Evolutionary conservation across 2,113 vertebrate genomes (phyloP).

Genomic region (Chunga burmeisteri): DNA sequence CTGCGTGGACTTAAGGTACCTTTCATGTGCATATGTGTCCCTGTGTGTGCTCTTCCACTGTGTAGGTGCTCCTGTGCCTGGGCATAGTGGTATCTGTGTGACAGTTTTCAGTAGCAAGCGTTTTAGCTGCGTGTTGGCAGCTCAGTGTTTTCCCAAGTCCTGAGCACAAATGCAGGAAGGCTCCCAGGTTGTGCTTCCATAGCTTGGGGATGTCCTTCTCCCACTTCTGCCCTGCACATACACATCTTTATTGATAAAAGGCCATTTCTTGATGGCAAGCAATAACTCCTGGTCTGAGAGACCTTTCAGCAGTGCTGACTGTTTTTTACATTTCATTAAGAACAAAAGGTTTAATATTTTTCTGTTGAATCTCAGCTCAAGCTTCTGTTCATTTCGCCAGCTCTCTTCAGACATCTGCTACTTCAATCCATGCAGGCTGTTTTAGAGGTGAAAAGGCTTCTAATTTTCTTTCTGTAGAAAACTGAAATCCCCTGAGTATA

Average conservation of each 20-base stretch:
- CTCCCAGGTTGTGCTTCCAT: fast-evolving
- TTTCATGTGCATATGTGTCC: fast-evolving
- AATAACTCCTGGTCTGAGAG: not conserved
- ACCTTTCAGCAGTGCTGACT: not conserved
- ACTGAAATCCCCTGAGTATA: not conserved
- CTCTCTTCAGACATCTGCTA: not conserved
- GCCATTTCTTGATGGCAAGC: not conserved
- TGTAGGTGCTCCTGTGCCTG: not conserved
- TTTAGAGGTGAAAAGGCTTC: not conserved
- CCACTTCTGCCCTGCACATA: not conserved
- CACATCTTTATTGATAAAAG: not conserved
- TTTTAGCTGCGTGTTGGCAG: not conserved
- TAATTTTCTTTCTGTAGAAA: not conserved
- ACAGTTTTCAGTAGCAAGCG: not conserved
- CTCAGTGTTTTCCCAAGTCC: not conserved
- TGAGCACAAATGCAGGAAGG: not conserved
- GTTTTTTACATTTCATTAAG: not conserved
- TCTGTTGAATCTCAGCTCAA: not conserved
- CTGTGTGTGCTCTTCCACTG: not conserved
- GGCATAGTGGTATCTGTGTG: not conserved
- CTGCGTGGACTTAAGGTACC: not conserved
- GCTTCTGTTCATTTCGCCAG: not conserved
- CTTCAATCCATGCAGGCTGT: not conserved
- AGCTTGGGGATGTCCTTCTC: not conserved
- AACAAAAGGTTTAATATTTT: not conserved